Conservation (phyloP, 1,140 invertebrate species). For the Aphelenchoides fujianensis region DNA sequence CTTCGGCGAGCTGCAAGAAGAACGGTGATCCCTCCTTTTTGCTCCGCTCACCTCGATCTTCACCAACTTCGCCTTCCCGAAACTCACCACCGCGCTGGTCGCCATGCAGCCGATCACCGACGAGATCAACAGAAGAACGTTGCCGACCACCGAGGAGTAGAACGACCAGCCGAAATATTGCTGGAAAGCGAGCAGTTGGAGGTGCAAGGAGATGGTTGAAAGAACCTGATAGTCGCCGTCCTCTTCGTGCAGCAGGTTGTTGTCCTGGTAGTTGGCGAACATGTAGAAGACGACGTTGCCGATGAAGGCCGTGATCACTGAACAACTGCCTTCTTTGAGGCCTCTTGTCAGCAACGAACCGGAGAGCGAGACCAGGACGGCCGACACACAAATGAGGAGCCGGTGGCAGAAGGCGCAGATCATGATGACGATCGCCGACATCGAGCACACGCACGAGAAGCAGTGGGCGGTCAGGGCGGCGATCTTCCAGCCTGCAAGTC, state of each 20-base stretch:
- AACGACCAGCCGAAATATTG: conserved; percentile 62
- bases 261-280: conserved; percentile 59
- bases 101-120: conserved; percentile 55
- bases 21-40: not conserved
- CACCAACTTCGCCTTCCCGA: conserved; percentile 48
- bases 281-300: conserved; percentile 53
- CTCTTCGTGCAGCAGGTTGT: conserved; percentile 60
- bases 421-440: conserved; percentile 45
- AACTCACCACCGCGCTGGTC: conserved; percentile 42
- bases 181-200: conserved; percentile 40
- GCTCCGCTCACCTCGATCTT: conserved; percentile 57
- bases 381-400: conserved; percentile 52
- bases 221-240: conserved; percentile 57
- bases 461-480: conserved; percentile 50
- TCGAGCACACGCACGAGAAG: conserved; percentile 44
- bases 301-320: conserved; percentile 42
- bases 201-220: conserved; percentile 16
- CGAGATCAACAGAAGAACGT: conserved; percentile 47
- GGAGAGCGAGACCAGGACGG: conserved; percentile 51
- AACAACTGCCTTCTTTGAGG: conserved; percentile 29
- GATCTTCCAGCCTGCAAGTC: conserved; percentile 60
- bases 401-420: conserved; percentile 60
- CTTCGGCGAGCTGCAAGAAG: conserved; percentile 34
- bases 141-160: conserved; percentile 52
- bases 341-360: conserved; percentile 25